Conservation (phyloP, 2,797 vertebrate genomes). For the Hyperoplus lanceolatus region DNA sequence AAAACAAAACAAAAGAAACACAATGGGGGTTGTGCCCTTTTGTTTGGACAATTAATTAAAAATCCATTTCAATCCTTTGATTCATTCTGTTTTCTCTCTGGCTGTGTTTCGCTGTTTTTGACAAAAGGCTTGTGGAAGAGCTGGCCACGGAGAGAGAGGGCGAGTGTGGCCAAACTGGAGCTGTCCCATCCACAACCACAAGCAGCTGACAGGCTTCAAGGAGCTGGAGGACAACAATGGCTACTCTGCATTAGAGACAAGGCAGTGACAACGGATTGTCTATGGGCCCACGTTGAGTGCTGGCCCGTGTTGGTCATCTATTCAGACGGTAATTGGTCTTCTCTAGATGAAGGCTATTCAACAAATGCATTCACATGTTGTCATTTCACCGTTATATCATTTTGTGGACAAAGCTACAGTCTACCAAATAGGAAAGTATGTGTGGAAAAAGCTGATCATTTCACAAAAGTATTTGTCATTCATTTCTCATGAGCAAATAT, state of each 20-base stretch:
- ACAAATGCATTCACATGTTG: slow-evolving; percentile 23
- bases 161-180: slow-evolving; percentile 74
- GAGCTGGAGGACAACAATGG: slow-evolving; percentile 52
- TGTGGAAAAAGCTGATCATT: background rate
- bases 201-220: slow-evolving; percentile 57
- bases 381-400: background rate
- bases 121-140: slow-evolving; percentile 71
- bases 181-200: slow-evolving; percentile 71
- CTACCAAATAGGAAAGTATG: background rate
- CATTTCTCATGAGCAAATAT: background rate
- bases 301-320: slow-evolving; percentile 35
- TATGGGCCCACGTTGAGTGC: slow-evolving; percentile 18
- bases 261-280: slow-evolving; percentile 38
- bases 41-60: slow-evolving; percentile 81
- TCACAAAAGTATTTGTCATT: background rate
- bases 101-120: slow-evolving; percentile 52
- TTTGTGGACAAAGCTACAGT: background rate
- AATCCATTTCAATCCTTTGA: slow-evolving; percentile 73
- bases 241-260: slow-evolving; percentile 45
- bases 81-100: slow-evolving; percentile 51
- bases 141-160: slow-evolving; percentile 72
- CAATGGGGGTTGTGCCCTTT: slow-evolving; percentile 74
- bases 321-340: slow-evolving; percentile 33
- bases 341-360: slow-evolving; percentile 20
- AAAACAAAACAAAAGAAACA: slow-evolving; percentile 54